Percentiles rank a stretch among this genome's conserved stretches.
Conservation (phyloP, 2,113 vertebrate genomes). For the Chloropsis hardwickii region DNA sequence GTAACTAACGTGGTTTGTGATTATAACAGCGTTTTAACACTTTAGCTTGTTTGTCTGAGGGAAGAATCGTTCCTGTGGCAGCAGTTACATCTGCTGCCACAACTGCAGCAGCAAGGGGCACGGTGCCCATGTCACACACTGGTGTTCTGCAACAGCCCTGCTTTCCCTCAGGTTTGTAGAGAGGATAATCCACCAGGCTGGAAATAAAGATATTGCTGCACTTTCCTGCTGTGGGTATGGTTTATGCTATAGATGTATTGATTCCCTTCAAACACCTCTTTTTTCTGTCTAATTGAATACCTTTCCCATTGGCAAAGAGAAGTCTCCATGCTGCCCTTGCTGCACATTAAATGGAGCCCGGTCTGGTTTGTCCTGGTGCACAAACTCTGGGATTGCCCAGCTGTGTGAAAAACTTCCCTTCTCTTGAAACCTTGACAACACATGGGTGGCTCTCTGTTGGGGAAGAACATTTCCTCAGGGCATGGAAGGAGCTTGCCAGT, state of each 20-base stretch:
- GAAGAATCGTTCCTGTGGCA: slow-evolving; percentile 17
- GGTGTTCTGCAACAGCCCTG: not conserved
- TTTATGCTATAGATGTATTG: not conserved
- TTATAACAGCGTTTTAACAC: slow-evolving; percentile 31
- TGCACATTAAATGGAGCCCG: not conserved
- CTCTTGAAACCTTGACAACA: not conserved
- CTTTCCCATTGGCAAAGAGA: not conserved
- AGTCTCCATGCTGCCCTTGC: not conserved
- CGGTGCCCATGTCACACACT: not conserved
- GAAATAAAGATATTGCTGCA: not conserved
- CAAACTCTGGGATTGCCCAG: not conserved
- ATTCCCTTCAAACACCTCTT: not conserved
- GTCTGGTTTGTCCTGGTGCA: not conserved
- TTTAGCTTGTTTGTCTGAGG: slow-evolving; percentile 49
- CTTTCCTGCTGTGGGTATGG: not conserved
- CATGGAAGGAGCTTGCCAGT: fast-evolving
- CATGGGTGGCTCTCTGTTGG: not conserved
- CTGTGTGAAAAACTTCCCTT: not conserved
- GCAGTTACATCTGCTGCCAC: slow-evolving; percentile 42
- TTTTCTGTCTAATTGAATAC: not conserved
- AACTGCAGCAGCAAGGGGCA: slow-evolving; percentile 25
- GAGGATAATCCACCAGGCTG: not conserved
- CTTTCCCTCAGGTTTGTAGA: not conserved
- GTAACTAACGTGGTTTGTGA: slow-evolving; percentile 5
- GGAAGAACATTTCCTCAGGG: not conserved